A percentile compares a stretch with the other conserved stretches of the same genome.
Evolutionary conservation across 1,140 invertebrate species (phyloP).

Genomic region (Drosophila tropicalis): DNA sequence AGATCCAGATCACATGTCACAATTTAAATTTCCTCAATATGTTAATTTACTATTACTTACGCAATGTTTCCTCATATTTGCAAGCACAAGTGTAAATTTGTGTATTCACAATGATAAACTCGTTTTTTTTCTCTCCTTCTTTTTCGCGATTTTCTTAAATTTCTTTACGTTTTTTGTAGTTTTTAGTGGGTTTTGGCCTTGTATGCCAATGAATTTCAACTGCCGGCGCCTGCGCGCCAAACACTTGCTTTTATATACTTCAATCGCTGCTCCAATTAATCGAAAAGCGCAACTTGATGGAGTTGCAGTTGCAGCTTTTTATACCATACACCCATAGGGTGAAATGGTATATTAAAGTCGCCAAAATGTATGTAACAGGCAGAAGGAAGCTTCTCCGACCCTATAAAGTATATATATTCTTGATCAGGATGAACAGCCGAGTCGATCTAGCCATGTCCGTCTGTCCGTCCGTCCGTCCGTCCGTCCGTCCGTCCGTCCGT

Average conservation of each 20-base stretch:
- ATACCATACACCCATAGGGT: no score
- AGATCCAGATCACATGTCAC: slow-evolving; percentile 26
- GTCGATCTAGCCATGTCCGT: no score
- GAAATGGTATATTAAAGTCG: no score
- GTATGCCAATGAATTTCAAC: slow-evolving; percentile 46
- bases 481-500: no score
- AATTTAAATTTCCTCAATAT: slow-evolving; percentile 35
- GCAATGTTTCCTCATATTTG: slow-evolving; percentile 72
- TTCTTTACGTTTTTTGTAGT: slow-evolving; percentile 20
- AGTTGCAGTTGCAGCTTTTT: slow-evolving; percentile 36
- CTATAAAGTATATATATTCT: no score
- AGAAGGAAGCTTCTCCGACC: no score
- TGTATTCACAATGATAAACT: slow-evolving; percentile 35
- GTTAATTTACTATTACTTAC: slow-evolving; percentile 56
- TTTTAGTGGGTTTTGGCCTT: not conserved
- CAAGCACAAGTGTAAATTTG: not conserved
- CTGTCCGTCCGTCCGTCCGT: no score
- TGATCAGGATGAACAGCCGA: no score
- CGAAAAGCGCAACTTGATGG: slow-evolving; percentile 26
- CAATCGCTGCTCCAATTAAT: slow-evolving; percentile 65
- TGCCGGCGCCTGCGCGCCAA: slow-evolving; percentile 73
- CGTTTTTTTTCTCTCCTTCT: not conserved
- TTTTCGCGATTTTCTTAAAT: slow-evolving; percentile 27
- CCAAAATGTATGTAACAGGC: no score
- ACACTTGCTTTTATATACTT: slow-evolving; percentile 75